Conservation (phyloP, 35 echinoderm and acorn worm genomes). For the Apostichopus japonicus region DNA sequence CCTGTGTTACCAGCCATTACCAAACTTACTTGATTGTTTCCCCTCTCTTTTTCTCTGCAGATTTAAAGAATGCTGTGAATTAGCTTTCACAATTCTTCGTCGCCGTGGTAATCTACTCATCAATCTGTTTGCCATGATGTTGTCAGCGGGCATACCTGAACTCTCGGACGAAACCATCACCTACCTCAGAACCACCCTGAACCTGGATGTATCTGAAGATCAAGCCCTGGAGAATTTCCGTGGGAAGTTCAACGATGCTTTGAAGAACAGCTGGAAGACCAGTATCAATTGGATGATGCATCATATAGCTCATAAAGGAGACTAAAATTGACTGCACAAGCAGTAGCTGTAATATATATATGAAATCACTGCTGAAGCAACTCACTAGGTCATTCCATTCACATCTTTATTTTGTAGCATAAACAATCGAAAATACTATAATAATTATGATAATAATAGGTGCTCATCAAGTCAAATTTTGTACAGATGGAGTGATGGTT, state of each 20-base stretch:
- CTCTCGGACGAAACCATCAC: conserved; percentile 84
- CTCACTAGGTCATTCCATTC: not conserved
- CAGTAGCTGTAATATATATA: not conserved
- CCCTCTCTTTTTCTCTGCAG: conserved; percentile 32
- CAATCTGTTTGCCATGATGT: conserved; percentile 99
- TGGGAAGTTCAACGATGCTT: conserved; percentile 91
- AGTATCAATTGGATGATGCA: conserved; percentile 93
- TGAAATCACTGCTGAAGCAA: not conserved
- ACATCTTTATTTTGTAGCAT: not conserved
- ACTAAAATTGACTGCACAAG: not conserved
- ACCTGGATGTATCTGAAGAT: conserved; percentile 76
- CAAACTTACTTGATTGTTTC: not conserved
- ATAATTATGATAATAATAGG: not conserved
- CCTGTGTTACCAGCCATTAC: too few relatives aligned
- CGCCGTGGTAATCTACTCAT: conserved; percentile 88
- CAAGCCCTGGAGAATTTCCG: conserved; percentile 88
- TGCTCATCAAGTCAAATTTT: not conserved
- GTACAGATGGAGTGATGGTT: too few relatives aligned
- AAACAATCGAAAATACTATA: not conserved
- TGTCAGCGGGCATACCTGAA: conserved; percentile 94
- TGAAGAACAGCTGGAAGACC: conserved; percentile 97
- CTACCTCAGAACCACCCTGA: conserved; percentile 82
- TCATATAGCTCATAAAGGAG: conserved; percentile 61
- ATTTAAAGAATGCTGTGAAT: conserved; percentile 79
- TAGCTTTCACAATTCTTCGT: conserved; percentile 90